Evolutionary conservation across 64 coral and sea anemone species (phyloP), one percentile per base, ranked within the genome.

Genomic region (Stylophora pistillata): DNA sequence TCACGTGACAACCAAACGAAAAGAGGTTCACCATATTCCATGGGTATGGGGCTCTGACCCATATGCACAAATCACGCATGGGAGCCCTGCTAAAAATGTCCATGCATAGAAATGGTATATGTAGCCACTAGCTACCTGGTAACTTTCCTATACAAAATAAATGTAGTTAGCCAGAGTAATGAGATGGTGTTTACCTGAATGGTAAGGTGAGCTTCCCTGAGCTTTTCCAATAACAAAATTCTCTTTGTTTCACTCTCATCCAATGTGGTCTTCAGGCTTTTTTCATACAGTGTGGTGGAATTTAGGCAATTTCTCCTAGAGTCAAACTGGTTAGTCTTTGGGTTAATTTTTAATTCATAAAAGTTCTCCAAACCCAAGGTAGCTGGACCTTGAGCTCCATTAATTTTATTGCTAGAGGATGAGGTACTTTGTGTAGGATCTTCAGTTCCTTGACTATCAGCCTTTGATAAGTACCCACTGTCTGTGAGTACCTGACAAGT

Each of bases 151-250:
- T 47, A 7, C 37, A 47, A 47, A 4, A 47, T 7, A 47, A 4
- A 47, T 47, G 37, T 47, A 47, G 37, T 47, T 47, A 76, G 1
- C 14, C 20, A 47, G 23, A 9, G 21, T n/a, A 11, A 32, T 34
- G 13, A 55, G 27, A 76, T 30, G 10, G 6, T 15, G 18, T 37
- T 28, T 74, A 87, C 85, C 85, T 87, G 71, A 33, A 87, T 87
- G 5, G 85, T 74, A 69, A 87, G 30, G 57, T 87, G 85, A 58
- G 71, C 85, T 56, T 87, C 85, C 74, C 85, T 74, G 69, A 87
- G 68, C 20, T 87, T 87, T 62, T 87, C 85, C 28, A 87, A 58
- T 27, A 86, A 41, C 15, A 74, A 32, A 15, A 87, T 21, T 74
- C 85, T 55, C 53, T 86, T 73, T 28, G 65, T 73, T 74, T 74